Conservation (phyloP, 1,140 invertebrate species). For the Drosophila aff. region DNA sequence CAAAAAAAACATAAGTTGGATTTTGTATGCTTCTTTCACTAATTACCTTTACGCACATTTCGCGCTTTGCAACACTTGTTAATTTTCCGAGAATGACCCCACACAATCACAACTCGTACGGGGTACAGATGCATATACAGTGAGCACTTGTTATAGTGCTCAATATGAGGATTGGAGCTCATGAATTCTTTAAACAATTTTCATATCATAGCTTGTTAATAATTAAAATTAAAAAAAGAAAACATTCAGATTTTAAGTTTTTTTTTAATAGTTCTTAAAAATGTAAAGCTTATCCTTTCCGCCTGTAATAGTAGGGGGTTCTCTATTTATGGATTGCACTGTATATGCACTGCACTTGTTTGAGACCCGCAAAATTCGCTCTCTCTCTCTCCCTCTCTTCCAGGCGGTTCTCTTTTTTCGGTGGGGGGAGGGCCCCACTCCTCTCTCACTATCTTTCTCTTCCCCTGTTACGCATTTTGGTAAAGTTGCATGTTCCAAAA, state of each 20-base stretch:
- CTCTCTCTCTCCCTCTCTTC: conserved; percentile 37
- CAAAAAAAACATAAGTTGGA: conserved; percentile 3
- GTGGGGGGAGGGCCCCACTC: not conserved
- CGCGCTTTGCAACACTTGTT: conserved; percentile 55
- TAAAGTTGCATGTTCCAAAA: conserved; percentile 78
- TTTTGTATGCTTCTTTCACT: conserved; percentile 8
- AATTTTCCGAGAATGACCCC: conserved; percentile 54
- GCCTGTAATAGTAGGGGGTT: not conserved
- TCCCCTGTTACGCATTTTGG: conserved; percentile 63
- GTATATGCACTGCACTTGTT: conserved; percentile 61
- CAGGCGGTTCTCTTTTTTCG: conserved; percentile 15
- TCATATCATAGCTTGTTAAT: too few species aligned
- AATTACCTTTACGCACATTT: conserved; percentile 54
- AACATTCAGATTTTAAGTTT: too few species aligned
- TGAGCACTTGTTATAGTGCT: not conserved
- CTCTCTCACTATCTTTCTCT: conserved; percentile 18
- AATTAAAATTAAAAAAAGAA: too few species aligned
- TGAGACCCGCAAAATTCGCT: conserved; percentile 29
- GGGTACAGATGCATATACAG: conserved; percentile 3
- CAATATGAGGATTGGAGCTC: not conserved
- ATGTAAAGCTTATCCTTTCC: too few species aligned
- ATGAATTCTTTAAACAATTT: too few species aligned
- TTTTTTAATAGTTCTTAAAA: too few species aligned
- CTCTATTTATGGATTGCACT: not conserved
- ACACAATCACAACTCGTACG: conserved; percentile 6